phyloP scores from a whole-genome alignment of 2,797 vertebrate species.

The Halcyon smyrnensis region DNA sequence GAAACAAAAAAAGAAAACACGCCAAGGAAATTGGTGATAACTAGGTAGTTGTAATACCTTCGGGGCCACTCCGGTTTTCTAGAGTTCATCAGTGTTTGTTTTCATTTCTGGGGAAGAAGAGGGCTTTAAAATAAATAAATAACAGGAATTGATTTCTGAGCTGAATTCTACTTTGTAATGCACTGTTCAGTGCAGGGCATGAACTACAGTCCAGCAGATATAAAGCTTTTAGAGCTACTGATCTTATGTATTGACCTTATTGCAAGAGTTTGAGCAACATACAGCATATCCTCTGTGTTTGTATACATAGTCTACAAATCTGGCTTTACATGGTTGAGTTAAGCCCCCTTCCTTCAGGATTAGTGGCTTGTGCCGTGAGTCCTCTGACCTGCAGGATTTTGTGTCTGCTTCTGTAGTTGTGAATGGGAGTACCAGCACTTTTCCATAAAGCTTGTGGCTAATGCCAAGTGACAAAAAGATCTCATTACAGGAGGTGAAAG shows the following conservation, averaged over 20 bases:
- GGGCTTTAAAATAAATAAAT: background rate
- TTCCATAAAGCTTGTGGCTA: background rate
- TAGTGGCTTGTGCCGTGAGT: rapidly evolving
- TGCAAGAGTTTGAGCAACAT: background rate
- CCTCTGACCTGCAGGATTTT: background rate
- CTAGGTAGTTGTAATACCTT: too few relatives aligned
- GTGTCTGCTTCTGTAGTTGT: background rate
- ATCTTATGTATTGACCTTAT: rapidly evolving
- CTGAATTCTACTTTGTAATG: background rate
- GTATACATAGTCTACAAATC: rapidly evolving
- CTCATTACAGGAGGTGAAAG: background rate
- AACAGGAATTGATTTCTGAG: background rate
- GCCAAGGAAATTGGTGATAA: background rate
- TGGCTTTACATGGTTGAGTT: background rate
- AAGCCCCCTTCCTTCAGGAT: background rate
- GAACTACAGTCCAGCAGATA: background rate
- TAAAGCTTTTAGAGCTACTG: background rate
- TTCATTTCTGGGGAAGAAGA: background rate
- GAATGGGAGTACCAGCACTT: background rate
- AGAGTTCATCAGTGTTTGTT: background rate
- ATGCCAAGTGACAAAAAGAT: background rate
- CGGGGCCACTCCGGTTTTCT: background rate
- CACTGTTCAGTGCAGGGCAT: background rate
- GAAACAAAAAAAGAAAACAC: background rate
- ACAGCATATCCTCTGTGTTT: background rate